These are phyloP conservation scores for Siniperca knerii DNA, from an alignment of 2,113 vertebrate genomes.

Conservation along the genomic window DNA sequence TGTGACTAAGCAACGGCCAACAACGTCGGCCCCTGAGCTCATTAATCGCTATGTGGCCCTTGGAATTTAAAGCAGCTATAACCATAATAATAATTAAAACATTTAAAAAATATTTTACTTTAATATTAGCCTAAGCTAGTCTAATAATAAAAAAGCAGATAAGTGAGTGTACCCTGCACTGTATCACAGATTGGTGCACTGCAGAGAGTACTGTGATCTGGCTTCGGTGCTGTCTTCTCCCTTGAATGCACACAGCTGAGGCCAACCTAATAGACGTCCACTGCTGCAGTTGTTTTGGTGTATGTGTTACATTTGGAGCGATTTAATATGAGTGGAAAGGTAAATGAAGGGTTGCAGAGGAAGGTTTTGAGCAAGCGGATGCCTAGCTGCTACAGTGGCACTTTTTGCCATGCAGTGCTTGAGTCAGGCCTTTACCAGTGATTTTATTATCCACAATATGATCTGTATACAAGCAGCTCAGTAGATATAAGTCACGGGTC, in stretches of 20 bases:
- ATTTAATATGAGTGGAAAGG: slow-evolving; percentile 64
- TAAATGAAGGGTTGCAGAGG: slow-evolving; percentile 57
- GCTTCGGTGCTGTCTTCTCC: background rate
- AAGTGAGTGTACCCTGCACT: background rate
- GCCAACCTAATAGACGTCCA: slow-evolving; percentile 11
- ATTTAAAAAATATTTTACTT: too few species aligned
- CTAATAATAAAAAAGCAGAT: background rate
- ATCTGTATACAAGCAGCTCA: slow-evolving; percentile 55
- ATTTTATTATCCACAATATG: slow-evolving; percentile 57
- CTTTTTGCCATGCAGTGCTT: slow-evolving; percentile 43
- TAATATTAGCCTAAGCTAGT: background rate
- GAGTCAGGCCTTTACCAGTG: slow-evolving; percentile 53
- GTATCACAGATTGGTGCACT: background rate
- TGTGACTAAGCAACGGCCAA: too few species aligned
- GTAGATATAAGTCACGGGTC: slow-evolving; percentile 54
- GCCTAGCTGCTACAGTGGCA: slow-evolving; percentile 48
- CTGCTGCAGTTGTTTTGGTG: slow-evolving; percentile 15
- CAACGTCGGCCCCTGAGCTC: too few species aligned
- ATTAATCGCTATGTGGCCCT: too few species aligned
- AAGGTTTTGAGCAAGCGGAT: slow-evolving; percentile 50
- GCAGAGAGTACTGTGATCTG: background rate
- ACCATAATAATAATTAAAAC: too few species aligned
- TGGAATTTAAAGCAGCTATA: too few species aligned
- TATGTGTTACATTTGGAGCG: slow-evolving; percentile 31
- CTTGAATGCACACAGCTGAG: slow-evolving; percentile 28